phyloP scores from a whole-genome alignment of 2,113 vertebrate species.

The Cinclus cinclus region DNA sequence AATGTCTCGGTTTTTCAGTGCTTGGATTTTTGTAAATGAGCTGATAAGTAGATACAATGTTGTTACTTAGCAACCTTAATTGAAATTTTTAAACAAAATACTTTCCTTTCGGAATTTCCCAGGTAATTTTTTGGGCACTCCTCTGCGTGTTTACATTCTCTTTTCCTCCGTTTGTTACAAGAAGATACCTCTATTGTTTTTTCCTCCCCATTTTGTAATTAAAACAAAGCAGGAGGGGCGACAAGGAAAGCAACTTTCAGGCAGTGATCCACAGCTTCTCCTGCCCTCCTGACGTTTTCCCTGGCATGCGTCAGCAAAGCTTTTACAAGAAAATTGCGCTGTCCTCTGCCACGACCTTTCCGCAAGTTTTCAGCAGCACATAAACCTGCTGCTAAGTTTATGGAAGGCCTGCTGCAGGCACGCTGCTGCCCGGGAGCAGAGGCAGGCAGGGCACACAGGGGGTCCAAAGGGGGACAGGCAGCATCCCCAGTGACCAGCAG shows the following conservation, averaged over 20 bases:
- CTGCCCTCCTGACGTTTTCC: background rate
- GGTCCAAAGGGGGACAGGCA: rapidly evolving
- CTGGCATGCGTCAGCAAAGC: constrained; percentile 19
- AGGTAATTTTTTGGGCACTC: background rate
- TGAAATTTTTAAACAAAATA: constrained; percentile 22
- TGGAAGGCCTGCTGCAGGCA: background rate
- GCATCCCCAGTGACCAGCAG: background rate
- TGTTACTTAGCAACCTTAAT: constrained; percentile 49
- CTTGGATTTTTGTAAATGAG: constrained; percentile 48
- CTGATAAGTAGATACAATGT: constrained; percentile 30
- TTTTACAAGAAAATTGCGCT: background rate
- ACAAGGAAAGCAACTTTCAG: background rate
- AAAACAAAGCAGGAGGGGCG: background rate
- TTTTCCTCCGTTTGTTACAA: background rate
- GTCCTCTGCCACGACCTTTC: background rate
- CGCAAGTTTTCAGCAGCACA: constrained; percentile 48
- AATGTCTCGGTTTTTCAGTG: constrained; percentile 37
- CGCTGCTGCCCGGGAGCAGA: background rate
- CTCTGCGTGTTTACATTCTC: background rate
- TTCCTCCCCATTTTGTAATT: background rate
- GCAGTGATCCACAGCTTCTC: background rate
- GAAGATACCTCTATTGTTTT: background rate
- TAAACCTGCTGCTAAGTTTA: constrained; percentile 27
- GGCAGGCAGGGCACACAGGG: background rate
- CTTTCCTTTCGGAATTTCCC: constrained; percentile 35